phyloP scores from a whole-genome alignment of 2,888 invertebrate genomes.

The Caenorhabditis imperialis region DNA sequence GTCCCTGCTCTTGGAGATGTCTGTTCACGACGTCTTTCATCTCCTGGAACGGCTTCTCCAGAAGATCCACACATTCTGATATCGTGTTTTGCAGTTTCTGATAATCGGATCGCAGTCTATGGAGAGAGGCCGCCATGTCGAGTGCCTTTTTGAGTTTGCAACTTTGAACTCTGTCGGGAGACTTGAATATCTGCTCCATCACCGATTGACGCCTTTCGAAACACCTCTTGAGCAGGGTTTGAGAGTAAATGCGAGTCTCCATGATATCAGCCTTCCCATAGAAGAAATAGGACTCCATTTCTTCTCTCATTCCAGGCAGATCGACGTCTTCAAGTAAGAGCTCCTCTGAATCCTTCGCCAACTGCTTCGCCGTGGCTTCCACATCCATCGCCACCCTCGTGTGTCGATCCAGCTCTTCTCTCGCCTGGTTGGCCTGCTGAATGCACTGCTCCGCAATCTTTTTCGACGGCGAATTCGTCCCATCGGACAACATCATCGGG shows the following conservation, averaged over 20 bases:
- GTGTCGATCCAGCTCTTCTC: constrained; percentile 32
- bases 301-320: constrained; percentile 51
- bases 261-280: constrained; percentile 24
- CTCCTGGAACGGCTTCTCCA: constrained; percentile 58
- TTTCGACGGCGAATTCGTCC: constrained; percentile 8
- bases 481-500: constrained; percentile 29
- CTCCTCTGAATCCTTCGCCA: constrained; percentile 23
- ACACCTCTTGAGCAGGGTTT: constrained; percentile 37
- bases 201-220: constrained; percentile 23
- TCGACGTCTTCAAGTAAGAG: constrained; percentile 42
- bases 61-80: constrained; percentile 35
- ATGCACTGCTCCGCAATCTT: constrained; percentile 21
- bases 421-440: constrained; percentile 21
- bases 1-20: constrained; percentile 20
- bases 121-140: constrained; percentile 20
- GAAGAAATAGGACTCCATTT: constrained; percentile 36
- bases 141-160: constrained; percentile 14
- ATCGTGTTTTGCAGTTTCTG: constrained; percentile 24
- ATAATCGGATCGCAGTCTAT: constrained; percentile 5
- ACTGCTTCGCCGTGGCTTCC: constrained; percentile 16
- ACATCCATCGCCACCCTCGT: constrained; percentile 16
- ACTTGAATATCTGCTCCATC: constrained; percentile 41
- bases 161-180: constrained; percentile 8
- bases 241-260: constrained; percentile 26
- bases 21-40: constrained; percentile 49